These are phyloP conservation scores for Caenorhabditis doughertyi DNA, from an alignment of 2,888 invertebrate genomes.

Conservation along the genomic window DNA sequence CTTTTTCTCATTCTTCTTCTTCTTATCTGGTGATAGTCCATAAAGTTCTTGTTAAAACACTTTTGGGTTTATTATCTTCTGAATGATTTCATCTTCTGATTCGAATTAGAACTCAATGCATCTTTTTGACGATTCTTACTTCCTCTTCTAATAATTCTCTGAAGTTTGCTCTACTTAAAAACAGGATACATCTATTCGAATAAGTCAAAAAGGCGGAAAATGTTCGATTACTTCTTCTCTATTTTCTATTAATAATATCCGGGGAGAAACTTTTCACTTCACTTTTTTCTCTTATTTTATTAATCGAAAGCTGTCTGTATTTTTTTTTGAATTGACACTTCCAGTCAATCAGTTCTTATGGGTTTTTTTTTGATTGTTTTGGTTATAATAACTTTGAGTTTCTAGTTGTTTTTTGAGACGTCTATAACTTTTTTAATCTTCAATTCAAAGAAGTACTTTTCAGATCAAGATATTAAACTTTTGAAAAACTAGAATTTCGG, in stretches of 20 bases:
- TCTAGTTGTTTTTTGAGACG: not conserved
- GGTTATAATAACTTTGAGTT: not conserved
- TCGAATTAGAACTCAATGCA: not conserved
- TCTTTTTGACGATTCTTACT: not conserved
- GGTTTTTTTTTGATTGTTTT: not conserved
- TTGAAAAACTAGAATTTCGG: not conserved
- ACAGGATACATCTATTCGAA: constrained; percentile 31
- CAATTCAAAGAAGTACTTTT: not conserved
- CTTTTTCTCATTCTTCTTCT: too few species aligned
- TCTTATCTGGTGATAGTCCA: too few species aligned
- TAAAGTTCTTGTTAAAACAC: too few species aligned
- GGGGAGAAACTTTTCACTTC: constrained; percentile 27
- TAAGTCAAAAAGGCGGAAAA: constrained; percentile 48
- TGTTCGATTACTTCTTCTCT: constrained; percentile 41
- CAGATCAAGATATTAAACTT: constrained; percentile 10
- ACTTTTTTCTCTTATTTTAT: not conserved
- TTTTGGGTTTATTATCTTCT: not conserved
- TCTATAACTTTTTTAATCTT: not conserved
- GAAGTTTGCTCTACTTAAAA: constrained; percentile 9
- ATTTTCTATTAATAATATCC: constrained; percentile 45
- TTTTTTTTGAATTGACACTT: not conserved
- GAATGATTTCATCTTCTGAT: constrained; percentile 21
- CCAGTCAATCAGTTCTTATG: constrained; percentile 8
- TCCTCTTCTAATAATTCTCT: constrained; percentile 12
- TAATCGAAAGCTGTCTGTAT: constrained; percentile 10